Percentiles rank a stretch among this genome's conserved stretches.
phyloP scores from a whole-genome alignment of 2,888 invertebrate species.

The Drymonia ruficornis region DNA sequence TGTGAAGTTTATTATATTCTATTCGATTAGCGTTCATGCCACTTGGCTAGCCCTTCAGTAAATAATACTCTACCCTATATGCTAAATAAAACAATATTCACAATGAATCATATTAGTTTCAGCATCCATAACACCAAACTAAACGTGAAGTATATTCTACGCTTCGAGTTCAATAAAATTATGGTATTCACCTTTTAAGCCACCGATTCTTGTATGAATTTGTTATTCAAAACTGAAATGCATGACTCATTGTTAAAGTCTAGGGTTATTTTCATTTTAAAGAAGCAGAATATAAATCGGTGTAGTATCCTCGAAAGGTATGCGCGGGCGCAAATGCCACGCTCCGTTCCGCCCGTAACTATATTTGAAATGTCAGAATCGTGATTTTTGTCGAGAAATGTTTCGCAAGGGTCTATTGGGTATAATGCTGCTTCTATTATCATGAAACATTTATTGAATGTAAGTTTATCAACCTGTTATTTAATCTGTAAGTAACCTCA shows the following conservation, averaged over 20 bases:
- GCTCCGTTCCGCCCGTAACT: conserved; percentile 69
- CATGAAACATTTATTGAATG: conserved; percentile 24
- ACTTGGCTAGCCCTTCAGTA: no score
- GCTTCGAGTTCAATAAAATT: conserved; percentile 28
- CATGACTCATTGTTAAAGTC: background rate
- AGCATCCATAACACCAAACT: no score
- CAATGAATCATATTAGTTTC: no score
- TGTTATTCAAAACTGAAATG: no score
- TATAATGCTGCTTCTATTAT: conserved; percentile 23
- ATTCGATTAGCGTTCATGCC: no score
- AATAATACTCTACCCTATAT: no score
- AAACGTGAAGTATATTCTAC: no score
- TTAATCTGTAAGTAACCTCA: background rate
- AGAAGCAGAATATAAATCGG: conserved; percentile 28
- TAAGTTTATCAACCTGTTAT: conserved; percentile 1
- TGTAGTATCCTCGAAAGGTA: conserved; percentile 54
- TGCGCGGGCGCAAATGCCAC: conserved; percentile 74
- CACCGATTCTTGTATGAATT: no score
- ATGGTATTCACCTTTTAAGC: conserved; percentile 15
- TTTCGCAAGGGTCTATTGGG: conserved; percentile 66
- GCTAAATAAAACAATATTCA: no score
- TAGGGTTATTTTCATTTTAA: conserved; percentile 12
- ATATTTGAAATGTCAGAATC: conserved; percentile 80
- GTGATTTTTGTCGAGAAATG: conserved; percentile 78
- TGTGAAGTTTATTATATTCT: no score